Base-by-base conservation (phyloP, 2,888 invertebrate genomes). In the Drosophila recens region DNA sequence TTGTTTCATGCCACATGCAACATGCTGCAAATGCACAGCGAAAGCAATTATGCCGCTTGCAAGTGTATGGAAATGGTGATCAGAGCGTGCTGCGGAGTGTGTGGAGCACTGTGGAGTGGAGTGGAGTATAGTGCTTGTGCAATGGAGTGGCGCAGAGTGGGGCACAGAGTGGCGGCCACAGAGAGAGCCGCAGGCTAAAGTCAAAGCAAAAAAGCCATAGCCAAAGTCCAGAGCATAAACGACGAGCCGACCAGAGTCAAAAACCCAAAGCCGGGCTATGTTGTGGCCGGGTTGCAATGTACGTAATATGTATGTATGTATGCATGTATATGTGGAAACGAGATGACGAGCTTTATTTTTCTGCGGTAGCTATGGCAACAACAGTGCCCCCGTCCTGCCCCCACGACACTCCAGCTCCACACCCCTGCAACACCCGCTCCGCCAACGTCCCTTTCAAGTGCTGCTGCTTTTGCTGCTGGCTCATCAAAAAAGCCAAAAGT, bases 401-500 rank as follows among this genome's bases (percentile, higher is more conserved):
- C 34, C 34, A 10, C 36, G 11, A 36, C 49, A 30, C 43, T 45
- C 34, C 42, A 15, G 11, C 17, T 17, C 17, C 6, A 30, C 45
- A 40, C 42, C 36, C 43, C 51, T 57, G 23, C 57, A 27, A 51
- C 80, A 58, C 53, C 72, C 67, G 49, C 78, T 68, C 46, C 56
- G 45, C 38, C 45, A 23, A 15, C 62, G 61, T 65, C 75, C 68
- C 87, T 87, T 75, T 75, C 83, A 79, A 87, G 87, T 82, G 67
- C 58, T 57, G 64, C 56, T 45, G 61, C 48, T 65, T 52, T 30
- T 66, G 58, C 36, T 84, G 83, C 88, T 84, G 84, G 88, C 88
- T 84, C 84, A 84, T 84, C 84, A 84, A 87, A 84, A 82, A 84
- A 87, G 88, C 84, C 84, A 84, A 84, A 84, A 84, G 84, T 87